These are phyloP conservation scores for Venusia cambrica DNA, from an alignment of 2,888 invertebrate species.

Conservation along the genomic window DNA sequence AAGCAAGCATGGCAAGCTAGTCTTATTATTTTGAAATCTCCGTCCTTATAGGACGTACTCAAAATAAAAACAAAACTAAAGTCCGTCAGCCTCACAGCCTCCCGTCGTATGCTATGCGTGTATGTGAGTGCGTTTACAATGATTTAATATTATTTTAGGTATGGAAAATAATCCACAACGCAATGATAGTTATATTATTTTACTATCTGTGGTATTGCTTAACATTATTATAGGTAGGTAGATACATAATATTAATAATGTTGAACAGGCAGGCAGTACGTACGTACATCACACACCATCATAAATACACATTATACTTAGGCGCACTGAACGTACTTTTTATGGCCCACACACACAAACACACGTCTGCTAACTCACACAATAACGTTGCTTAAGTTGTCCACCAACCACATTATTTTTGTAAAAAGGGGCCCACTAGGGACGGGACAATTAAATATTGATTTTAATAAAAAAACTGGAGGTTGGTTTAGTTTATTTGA, in stretches of 20 bases:
- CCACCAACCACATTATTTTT: conserved; percentile 45
- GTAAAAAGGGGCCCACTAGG: conserved; percentile 52
- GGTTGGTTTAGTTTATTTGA: no score
- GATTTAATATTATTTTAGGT: conserved; percentile 46
- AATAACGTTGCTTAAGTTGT: conserved; percentile 25
- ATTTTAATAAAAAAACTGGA: conserved; percentile 1
- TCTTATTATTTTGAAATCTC: no score
- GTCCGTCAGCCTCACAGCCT: conserved; percentile 42
- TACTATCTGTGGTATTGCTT: no score
- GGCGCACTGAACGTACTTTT: no score
- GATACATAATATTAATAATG: no score
- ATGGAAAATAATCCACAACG: no score
- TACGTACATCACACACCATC: conserved; percentile 19
- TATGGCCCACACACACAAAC: conserved; percentile 37
- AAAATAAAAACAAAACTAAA: conserved; percentile 59
- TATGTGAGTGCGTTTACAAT: conserved; percentile 47
- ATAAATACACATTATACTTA: no score
- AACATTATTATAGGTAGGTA: no score
- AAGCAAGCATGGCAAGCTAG: conserved; percentile 46
- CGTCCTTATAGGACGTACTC: no score
- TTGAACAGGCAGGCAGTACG: no score
- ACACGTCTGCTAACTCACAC: conserved; percentile 30
- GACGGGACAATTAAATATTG: conserved; percentile 34
- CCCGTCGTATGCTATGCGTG: conserved; percentile 39
- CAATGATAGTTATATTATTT: no score